Percentiles rank a stretch among this genome's conserved stretches.
phyloP scores from a whole-genome alignment of 2,113 vertebrate genomes.

The Muntiacus muntjak region DNA sequence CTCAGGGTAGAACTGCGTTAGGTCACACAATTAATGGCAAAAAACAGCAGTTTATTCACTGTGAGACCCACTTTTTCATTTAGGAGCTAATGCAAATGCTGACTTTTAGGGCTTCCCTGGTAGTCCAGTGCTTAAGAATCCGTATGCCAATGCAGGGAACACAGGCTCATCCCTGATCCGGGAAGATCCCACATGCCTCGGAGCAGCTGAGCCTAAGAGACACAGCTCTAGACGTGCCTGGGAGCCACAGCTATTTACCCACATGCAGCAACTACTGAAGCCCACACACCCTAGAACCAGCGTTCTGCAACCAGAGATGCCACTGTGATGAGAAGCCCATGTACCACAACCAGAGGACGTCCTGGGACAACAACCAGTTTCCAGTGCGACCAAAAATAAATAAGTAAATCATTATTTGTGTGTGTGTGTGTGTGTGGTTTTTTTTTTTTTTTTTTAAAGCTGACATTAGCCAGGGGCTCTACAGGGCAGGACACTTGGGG shows the following conservation, averaged over 20 bases:
- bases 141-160: fast-evolving
- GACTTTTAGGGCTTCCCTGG: background rate
- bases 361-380: background rate
- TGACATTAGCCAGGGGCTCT: background rate
- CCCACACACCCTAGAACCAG: background rate
- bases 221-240: background rate
- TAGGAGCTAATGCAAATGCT: background rate
- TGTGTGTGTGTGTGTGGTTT: no score
- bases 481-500: background rate
- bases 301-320: background rate
- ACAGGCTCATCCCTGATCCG: background rate
- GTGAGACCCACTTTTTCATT: background rate
- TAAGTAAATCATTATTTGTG: background rate
- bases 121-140: background rate
- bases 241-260: background rate
- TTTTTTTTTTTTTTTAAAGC: background rate
- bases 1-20: background rate
- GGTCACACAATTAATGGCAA: background rate
- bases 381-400: background rate
- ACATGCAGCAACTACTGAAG: background rate
- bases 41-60: background rate
- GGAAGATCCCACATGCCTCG: background rate
- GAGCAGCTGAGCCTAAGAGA: background rate
- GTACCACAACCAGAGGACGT: background rate
- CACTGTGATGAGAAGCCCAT: fast-evolving